These are phyloP conservation scores for Nasonovia ribisnigri DNA, from an alignment of 2,888 invertebrate species.

Conservation along the genomic window DNA sequence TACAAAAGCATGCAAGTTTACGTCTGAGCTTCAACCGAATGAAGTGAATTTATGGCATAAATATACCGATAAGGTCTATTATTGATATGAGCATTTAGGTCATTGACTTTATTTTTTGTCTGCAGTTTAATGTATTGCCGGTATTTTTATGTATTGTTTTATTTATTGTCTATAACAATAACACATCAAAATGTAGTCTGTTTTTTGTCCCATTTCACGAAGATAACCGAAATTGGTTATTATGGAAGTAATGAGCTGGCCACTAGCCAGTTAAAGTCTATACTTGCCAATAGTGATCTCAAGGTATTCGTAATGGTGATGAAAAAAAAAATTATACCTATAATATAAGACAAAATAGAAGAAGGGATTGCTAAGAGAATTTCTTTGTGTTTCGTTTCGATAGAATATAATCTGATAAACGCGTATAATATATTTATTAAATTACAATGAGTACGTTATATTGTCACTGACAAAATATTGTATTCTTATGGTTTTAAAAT, in stretches of 20 bases:
- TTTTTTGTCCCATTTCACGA: neutral
- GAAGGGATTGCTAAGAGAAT: neutral
- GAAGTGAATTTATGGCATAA: neutral
- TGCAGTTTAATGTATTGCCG: neutral
- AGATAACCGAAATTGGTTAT: neutral
- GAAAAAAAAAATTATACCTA: slow-evolving; percentile 1
- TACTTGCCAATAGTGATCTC: neutral
- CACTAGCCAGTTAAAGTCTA: neutral
- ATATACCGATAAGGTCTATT: neutral
- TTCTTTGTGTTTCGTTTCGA: neutral
- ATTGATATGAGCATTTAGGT: neutral
- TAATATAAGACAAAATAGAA: neutral
- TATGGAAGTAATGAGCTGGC: neutral
- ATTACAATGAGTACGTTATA: neutral
- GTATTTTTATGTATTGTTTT: neutral
- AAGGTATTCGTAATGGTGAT: neutral
- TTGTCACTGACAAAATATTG: neutral
- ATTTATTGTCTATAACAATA: neutral
- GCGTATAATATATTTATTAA: neutral
- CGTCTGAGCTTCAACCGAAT: neutral
- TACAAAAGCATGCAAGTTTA: too few species aligned
- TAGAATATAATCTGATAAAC: neutral
- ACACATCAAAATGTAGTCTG: neutral
- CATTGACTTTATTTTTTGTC: neutral
- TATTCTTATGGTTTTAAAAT: neutral